Base-by-base conservation (phyloP, 2,888 invertebrate species). In the Geotrupes spiniger region DNA sequence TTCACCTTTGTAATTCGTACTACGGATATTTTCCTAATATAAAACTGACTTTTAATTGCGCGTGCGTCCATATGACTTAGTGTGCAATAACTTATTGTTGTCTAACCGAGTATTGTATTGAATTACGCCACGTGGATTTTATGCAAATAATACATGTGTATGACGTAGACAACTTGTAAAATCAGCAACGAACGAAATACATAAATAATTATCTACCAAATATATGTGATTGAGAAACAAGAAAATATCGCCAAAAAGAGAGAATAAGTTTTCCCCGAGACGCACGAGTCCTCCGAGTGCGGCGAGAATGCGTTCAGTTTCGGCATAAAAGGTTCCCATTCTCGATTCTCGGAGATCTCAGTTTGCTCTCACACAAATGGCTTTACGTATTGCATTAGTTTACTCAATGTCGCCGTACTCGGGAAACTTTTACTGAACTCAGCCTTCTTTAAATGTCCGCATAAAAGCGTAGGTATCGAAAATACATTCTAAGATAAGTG, bases 361-460 rank as follows among this genome's bases (percentile, higher is more conserved):
- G 61, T 64, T 65, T 65, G 64, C 64, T 64, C 61, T 63, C 59
- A 65, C 64, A 63, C 63, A 65, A 65, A 65, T 65, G 64, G 64
- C 59, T 58, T 62, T 63, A 63, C 64, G 62, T 65, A 63, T 63
- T 63, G 63, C 63, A 62, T 63, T 64, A 64, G 65, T 65, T 65
- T 59, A 63, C 61, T 63, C 65, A 62, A 58, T 63, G 63, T 62
- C 63, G 61, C 33, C 29, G 36, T 43, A 33, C 39, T 46, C 41
- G 15, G 28, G 16, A 42, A 51, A 40, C 47, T 42, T 43, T 47
- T 51, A 36, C 46, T 40, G 42, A 47, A 42, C 42, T 39, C 42
- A 29, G 38, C 42, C 51, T 42, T 36, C 43, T 42, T 38, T 47
- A 51, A 51, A 46, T 47, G 46, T 42, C 46, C 47, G 46, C 46